A percentile compares a stretch with the other conserved stretches of the same genome.
Conservation (phyloP, 2,113 vertebrate species). For the Telmatochromis sp. region DNA sequence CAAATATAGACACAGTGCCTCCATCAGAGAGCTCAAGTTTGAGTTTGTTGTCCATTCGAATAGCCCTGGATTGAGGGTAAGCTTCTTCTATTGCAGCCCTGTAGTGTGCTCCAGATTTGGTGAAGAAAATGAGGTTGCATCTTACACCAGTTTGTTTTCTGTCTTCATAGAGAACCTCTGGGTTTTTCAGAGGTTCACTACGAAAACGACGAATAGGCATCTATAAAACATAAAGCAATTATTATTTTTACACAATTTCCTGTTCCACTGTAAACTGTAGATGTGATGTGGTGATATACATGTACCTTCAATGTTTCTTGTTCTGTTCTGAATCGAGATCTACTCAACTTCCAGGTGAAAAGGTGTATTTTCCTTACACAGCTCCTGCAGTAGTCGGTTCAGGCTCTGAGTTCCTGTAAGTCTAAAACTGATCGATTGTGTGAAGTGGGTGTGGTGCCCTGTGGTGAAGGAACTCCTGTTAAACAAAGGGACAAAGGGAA, state of each 20-base stretch:
- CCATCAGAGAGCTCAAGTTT: neutral
- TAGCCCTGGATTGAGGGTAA: neutral
- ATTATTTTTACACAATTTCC: neutral
- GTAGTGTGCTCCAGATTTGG: neutral
- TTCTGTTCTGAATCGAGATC: too few species aligned
- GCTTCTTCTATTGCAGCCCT: neutral
- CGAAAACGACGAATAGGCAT: neutral
- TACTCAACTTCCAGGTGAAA: neutral
- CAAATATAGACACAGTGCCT: neutral
- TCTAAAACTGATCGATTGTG: too few species aligned
- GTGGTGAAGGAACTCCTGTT: neutral
- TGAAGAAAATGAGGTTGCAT: neutral
- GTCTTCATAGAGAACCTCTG: too few species aligned
- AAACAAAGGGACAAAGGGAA: neutral
- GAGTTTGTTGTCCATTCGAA: neutral
- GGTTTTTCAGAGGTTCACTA: fast-evolving
- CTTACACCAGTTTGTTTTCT: neutral
- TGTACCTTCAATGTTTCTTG: too few species aligned
- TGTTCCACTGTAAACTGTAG: neutral
- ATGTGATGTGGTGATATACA: too few species aligned
- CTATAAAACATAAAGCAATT: neutral
- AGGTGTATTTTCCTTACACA: neutral
- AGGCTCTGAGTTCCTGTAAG: too few species aligned
- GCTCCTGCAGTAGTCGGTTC: too few species aligned
- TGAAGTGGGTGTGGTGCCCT: too few species aligned